Conservation (phyloP, 2,113 vertebrate genomes). For the Gymnorhina tibicen region DNA sequence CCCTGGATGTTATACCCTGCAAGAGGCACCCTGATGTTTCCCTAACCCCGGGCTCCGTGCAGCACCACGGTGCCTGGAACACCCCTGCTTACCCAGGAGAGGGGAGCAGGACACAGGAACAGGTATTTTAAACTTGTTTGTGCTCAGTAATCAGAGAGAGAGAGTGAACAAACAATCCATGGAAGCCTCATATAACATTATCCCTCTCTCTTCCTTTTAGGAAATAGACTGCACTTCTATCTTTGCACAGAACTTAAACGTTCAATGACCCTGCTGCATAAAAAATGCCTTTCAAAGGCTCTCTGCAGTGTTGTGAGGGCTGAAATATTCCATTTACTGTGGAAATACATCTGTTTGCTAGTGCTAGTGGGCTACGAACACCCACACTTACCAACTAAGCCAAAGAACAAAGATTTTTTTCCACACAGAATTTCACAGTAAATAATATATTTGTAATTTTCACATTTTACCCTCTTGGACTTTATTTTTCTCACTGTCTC, state of each 20-base stretch:
- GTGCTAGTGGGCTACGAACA: neutral
- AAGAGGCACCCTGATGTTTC: neutral
- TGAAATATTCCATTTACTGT: neutral
- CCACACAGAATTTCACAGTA: neutral
- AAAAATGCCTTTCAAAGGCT: neutral
- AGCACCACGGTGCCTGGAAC: neutral
- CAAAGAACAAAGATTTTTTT: neutral
- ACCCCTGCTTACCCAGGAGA: neutral
- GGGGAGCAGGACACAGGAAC: neutral
- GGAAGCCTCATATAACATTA: neutral
- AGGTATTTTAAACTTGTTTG: neutral
- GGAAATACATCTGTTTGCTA: neutral
- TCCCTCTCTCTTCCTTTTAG: neutral
- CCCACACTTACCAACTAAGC: neutral
- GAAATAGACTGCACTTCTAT: neutral
- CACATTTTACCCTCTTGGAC: neutral
- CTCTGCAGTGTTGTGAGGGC: neutral
- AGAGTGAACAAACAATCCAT: neutral
- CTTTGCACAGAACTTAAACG: neutral
- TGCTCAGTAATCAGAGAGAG: neutral
- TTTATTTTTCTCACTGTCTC: neutral
- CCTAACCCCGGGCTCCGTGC: neutral
- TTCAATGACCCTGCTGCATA: neutral
- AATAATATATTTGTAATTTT: neutral
- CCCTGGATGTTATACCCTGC: neutral